phyloP scores from a whole-genome alignment of 2,113 vertebrate species.

The Cyanistes caeruleus region DNA sequence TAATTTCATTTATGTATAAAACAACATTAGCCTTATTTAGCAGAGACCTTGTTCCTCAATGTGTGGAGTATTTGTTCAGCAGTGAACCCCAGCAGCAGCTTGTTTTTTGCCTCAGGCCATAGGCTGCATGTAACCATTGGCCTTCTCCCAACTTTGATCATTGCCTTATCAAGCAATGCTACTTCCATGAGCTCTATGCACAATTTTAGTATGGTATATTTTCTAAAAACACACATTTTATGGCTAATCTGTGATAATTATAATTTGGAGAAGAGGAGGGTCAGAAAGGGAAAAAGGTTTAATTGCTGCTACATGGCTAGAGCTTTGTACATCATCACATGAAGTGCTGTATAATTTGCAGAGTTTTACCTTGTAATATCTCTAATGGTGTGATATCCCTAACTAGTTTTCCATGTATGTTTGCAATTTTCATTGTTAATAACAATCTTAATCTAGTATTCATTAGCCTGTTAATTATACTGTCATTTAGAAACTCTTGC shows the following conservation, averaged over 20 bases:
- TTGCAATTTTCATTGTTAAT: conserved; percentile 64
- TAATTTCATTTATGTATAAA: neutral
- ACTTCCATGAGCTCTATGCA: neutral
- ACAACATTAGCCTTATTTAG: neutral
- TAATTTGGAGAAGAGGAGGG: neutral
- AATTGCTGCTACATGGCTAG: neutral
- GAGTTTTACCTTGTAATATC: conserved; percentile 18
- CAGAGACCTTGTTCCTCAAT: neutral
- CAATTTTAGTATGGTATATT: neutral
- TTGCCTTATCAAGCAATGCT: neutral
- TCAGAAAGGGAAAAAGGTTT: conserved; percentile 5
- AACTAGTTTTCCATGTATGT: conserved; percentile 39
- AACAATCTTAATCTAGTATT: conserved; percentile 40
- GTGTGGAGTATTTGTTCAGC: neutral
- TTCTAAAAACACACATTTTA: conserved; percentile 5
- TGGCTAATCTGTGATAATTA: neutral
- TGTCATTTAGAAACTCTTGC: conserved; percentile 45
- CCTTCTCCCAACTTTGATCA: neutral
- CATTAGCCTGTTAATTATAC: conserved; percentile 59
- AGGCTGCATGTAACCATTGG: neutral
- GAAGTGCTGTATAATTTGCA: neutral
- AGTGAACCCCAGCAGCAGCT: neutral
- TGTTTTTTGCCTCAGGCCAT: neutral
- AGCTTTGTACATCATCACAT: neutral
- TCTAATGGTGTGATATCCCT: neutral